A percentile compares a stretch with the other conserved stretches of the same genome.
Evolutionary conservation across 2,113 vertebrate species (phyloP).

Genomic region (Bujurquina vittata): DNA sequence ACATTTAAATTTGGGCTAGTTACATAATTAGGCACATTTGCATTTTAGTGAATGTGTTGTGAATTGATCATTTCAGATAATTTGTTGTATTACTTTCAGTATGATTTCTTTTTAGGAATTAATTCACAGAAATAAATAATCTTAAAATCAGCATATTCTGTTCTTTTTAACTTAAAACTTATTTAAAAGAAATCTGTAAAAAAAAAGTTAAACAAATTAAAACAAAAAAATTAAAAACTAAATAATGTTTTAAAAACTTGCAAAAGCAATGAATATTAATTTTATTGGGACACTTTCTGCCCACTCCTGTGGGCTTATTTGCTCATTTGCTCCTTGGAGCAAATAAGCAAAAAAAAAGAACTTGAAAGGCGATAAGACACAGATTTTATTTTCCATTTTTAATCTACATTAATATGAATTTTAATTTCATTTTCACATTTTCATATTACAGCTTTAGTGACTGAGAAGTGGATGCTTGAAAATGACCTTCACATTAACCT

Average conservation of each 20-base stretch:
- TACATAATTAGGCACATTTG: too few relatives aligned
- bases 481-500: conserved; percentile 19
- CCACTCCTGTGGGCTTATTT: not conserved
- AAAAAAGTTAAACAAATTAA: not conserved
- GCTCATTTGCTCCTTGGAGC: not conserved
- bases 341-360: not conserved
- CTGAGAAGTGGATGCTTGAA: not conserved
- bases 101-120: too few relatives aligned
- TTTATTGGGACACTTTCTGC: not conserved
- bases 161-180: too few relatives aligned
- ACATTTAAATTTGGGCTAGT: too few relatives aligned
- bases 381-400: not conserved
- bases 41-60: not conserved
- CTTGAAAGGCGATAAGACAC: not conserved
- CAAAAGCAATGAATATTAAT: too few relatives aligned
- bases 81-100: too few relatives aligned
- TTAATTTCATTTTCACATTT: not conserved
- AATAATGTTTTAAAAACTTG: not conserved
- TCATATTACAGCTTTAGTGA: not conserved
- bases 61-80: not conserved
- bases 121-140: not conserved
- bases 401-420: not conserved
- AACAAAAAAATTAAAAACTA: not conserved
- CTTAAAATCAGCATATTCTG: too few relatives aligned
- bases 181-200: not conserved